phyloP scores from a whole-genome alignment of 2,888 invertebrate species.

The Drosophila robusta region DNA sequence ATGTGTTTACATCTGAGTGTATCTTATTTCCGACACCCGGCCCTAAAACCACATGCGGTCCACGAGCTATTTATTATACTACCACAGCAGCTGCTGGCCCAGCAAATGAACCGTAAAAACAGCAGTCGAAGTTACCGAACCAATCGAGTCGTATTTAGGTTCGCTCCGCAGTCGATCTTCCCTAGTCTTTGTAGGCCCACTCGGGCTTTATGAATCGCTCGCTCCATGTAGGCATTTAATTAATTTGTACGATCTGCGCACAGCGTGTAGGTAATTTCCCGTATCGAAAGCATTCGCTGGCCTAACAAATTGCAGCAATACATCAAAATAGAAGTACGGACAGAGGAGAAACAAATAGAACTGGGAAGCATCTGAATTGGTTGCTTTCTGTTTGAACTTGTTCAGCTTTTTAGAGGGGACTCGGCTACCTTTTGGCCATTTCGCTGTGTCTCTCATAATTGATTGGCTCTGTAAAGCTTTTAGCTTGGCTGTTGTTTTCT shows the following conservation, averaged over 20 bases:
- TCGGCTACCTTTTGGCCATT: slow-evolving; percentile 67
- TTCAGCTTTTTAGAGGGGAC: slow-evolving; percentile 19
- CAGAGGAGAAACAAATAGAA: slow-evolving; percentile 1
- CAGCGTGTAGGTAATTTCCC: slow-evolving; percentile 75
- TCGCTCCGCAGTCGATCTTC: slow-evolving; percentile 62
- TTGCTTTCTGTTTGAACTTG: slow-evolving; percentile 37
- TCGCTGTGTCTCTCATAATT: slow-evolving; percentile 56
- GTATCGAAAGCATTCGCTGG: slow-evolving; percentile 66
- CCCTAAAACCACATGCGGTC: slow-evolving; percentile 59
- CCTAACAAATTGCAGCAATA: slow-evolving; percentile 73
- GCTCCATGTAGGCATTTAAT: slow-evolving; percentile 66
- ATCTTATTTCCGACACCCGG: slow-evolving; percentile 39
- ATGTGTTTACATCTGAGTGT: slow-evolving; percentile 13
- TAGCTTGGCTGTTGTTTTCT: slow-evolving; percentile 46
- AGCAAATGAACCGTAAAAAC: slow-evolving; percentile 68
- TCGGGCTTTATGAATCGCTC: slow-evolving; percentile 26
- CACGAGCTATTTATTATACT: slow-evolving; percentile 67
- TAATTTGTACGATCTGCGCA: slow-evolving; percentile 74
- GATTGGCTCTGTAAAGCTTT: slow-evolving; percentile 62
- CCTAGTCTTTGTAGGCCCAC: slow-evolving; percentile 31
- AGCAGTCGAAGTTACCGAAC: slow-evolving; percentile 47
- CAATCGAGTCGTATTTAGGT: slow-evolving; percentile 61
- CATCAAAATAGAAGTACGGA: slow-evolving; percentile 61
- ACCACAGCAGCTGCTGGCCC: slow-evolving; percentile 32
- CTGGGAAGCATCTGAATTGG: slow-evolving; percentile 32